Evolutionary conservation across 2,888 invertebrate species (phyloP), one percentile per base, ranked within the genome.

Genomic region (Papilio demoleus): DNA sequence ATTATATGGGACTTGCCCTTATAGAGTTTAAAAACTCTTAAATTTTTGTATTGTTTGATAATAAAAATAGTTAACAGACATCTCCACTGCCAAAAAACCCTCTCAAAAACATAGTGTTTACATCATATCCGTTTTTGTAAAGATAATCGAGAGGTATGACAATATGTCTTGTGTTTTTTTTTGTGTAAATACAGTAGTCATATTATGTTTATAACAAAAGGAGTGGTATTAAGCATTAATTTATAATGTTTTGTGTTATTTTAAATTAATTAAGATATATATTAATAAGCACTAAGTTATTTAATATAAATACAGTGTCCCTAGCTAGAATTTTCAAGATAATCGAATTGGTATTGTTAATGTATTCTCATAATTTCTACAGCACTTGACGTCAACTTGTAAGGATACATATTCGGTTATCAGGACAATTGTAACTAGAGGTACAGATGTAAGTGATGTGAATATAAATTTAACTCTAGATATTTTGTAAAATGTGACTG

Each of bases 251-350:
- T n/a, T n/a, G n/a, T n/a, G n/a, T n/a, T n/a, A n/a, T n/a, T n/a
- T n/a, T 45, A 19, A 42, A n/a, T 27, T 53, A 5, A 53, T 27
- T 6, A 8, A 27, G 11, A 47, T 4, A 53, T 24, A 6, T 14
- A 50, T 12, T 24, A 12, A 47, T 47, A 47, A 22, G 19, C 11
- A 4, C 19, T 36, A 22, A 22, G 3, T 14, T 38, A 59, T 9
- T 22, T 36, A 53, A 14, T 58, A 19, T 61, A 53, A 61, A 47
- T 4, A n/a, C n/a, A n/a, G n/a, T n/a, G n/a, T n/a, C n/a, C n/a
- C n/a, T n/a, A n/a, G n/a, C n/a, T n/a, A n/a, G n/a, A n/a, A n/a
- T n/a, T n/a, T n/a, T n/a, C n/a, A n/a, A n/a, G n/a, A n/a, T n/a
- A n/a, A n/a, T n/a, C n/a, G n/a, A n/a, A n/a, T n/a, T n/a, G n/a